Conservation (phyloP, 1,140 invertebrate species). For the Caerostris extrusa region DNA sequence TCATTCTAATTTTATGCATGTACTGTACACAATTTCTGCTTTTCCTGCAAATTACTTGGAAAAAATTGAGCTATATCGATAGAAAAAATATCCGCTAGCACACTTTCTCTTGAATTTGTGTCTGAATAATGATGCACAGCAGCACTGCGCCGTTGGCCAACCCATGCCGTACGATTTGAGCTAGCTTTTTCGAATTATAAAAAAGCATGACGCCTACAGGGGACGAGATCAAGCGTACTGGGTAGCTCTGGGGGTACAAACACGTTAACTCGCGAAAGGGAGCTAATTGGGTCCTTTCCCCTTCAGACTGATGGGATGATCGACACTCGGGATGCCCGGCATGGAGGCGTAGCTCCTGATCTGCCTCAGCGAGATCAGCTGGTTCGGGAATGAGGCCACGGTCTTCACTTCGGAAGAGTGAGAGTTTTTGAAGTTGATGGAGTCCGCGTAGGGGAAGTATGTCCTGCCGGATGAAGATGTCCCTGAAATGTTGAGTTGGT, state of each 20-base stretch:
- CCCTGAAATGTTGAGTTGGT: conserved; percentile 64
- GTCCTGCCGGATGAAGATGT: conserved; percentile 80
- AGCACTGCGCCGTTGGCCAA: neutral
- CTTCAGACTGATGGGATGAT: conserved; percentile 84
- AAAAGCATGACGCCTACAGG: conserved; percentile 53
- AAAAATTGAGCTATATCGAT: conserved; percentile 43
- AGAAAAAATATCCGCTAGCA: conserved; percentile 59
- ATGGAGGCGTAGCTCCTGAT: conserved; percentile 98
- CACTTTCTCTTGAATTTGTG: conserved; percentile 13
- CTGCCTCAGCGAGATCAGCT: conserved; percentile 96
- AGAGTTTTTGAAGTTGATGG: conserved; percentile 87
- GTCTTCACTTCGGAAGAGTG: conserved; percentile 74
- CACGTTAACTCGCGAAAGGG: neutral
- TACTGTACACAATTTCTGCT: conserved; percentile 43
- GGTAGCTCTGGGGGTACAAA: conserved; percentile 22
- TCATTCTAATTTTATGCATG: neutral
- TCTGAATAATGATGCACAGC: neutral
- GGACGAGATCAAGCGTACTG: conserved; percentile 57
- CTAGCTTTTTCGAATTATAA: conserved; percentile 30
- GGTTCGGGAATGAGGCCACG: conserved; percentile 91
- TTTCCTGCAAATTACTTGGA: conserved; percentile 24
- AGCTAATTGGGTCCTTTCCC: conserved; percentile 82
- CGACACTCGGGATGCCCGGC: conserved; percentile 84
- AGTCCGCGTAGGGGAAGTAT: conserved; percentile 93
- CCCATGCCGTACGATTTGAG: conserved; percentile 7